These are phyloP conservation scores for Fabriciana adippe DNA, from an alignment of 2,888 invertebrate species.

Conservation along the genomic window DNA sequence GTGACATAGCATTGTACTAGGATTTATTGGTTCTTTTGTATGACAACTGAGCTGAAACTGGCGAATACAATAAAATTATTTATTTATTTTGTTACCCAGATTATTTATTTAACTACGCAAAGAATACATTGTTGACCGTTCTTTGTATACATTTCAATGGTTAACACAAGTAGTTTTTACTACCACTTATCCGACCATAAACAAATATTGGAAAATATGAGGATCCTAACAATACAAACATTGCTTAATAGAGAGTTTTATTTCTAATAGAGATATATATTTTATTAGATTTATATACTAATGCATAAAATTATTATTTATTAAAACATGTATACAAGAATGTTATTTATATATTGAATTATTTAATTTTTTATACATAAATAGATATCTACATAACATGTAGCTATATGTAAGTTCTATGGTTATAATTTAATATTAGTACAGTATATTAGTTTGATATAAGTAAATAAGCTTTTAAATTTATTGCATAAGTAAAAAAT, in stretches of 20 bases:
- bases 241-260: too few relatives aligned
- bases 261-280: too few relatives aligned
- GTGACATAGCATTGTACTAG: slow-evolving; percentile 66
- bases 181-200: slow-evolving; percentile 25
- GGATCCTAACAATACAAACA: too few relatives aligned
- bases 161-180: slow-evolving; percentile 48
- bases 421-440: too few relatives aligned
- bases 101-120: slow-evolving; percentile 55
- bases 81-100: slow-evolving; percentile 65
- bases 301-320: too few relatives aligned
- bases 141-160: slow-evolving; percentile 45
- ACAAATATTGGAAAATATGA: slow-evolving; percentile 10
- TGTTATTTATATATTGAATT: too few relatives aligned
- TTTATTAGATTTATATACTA: too few relatives aligned
- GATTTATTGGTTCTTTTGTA: slow-evolving; percentile 77
- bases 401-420: too few relatives aligned
- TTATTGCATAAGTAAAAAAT: slow-evolving; percentile 1
- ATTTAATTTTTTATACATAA: too few relatives aligned
- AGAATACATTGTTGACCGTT: slow-evolving; percentile 35
- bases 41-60: slow-evolving; percentile 50
- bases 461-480: neutral
- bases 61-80: slow-evolving; percentile 52
- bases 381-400: too few relatives aligned
- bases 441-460: too few relatives aligned
- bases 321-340: too few relatives aligned